Conservation (phyloP, 2,888 invertebrate genomes). For the Brassicogethes aeneus region DNA sequence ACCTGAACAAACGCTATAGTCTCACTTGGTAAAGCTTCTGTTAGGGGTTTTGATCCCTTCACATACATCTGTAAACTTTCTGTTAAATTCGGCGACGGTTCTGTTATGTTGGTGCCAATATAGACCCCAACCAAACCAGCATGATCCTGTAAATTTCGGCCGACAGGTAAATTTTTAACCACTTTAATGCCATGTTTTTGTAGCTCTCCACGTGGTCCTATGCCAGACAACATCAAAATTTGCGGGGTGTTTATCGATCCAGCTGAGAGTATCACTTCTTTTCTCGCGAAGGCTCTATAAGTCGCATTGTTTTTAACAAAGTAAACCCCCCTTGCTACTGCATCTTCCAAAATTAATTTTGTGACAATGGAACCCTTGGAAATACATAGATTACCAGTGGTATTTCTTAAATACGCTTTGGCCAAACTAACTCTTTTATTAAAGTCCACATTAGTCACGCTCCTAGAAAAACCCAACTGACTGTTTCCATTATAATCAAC, state of each 20-base stretch:
- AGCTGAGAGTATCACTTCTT: conserved; percentile 76
- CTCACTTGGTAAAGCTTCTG: conserved; percentile 8
- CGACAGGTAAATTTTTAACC: conserved; percentile 61
- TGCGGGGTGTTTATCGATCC: conserved; percentile 71
- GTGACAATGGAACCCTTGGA: conserved; percentile 68
- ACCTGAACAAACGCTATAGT: conserved; percentile 10
- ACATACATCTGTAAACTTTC: not conserved
- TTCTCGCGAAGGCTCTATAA: conserved; percentile 56
- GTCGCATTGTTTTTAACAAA: conserved; percentile 59
- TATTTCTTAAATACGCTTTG: conserved; percentile 69
- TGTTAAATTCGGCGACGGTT: not conserved
- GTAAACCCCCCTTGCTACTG: conserved; percentile 62
- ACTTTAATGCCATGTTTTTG: conserved; percentile 59
- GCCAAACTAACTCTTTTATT: conserved; percentile 73
- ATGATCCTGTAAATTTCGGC: conserved; percentile 74
- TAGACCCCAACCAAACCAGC: conserved; percentile 42
- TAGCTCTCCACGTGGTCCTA: conserved; percentile 63
- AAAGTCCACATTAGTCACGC: conserved; percentile 65
- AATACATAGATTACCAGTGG: conserved; percentile 66
- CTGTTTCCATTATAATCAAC: conserved; percentile 65
- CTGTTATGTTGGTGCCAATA: not conserved
- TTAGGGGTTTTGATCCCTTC: conserved; percentile 7
- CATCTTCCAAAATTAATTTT: conserved; percentile 58
- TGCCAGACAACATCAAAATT: conserved; percentile 76
- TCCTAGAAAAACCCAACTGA: conserved; percentile 26